These are phyloP conservation scores for Drosophila falleni DNA, from an alignment of 2,888 invertebrate genomes.

Conservation along the genomic window DNA sequence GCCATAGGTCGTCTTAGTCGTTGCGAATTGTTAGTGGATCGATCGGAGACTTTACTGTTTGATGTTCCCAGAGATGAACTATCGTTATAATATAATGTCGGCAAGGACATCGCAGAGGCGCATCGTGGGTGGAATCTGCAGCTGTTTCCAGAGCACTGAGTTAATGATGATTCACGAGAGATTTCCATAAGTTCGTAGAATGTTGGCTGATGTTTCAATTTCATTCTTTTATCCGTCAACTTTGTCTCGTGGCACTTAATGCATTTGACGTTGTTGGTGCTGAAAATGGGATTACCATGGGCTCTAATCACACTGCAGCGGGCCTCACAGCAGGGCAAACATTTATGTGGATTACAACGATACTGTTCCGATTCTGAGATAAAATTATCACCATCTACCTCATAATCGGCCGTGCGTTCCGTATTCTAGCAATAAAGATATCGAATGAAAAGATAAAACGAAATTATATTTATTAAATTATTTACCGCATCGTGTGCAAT, in stretches of 20 bases:
- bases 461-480: background rate
- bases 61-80: slow-evolving; percentile 69
- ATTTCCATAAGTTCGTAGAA: slow-evolving; percentile 84
- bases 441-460: background rate
- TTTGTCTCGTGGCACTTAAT: slow-evolving; percentile 67
- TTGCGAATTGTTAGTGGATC: slow-evolving; percentile 37
- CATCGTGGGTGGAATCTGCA: slow-evolving; percentile 70
- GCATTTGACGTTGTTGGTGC: slow-evolving; percentile 67
- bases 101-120: slow-evolving; percentile 43
- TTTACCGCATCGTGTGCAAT: slow-evolving; percentile 87
- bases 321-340: slow-evolving; percentile 68
- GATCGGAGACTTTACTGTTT: slow-evolving; percentile 16
- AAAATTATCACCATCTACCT: slow-evolving; percentile 82
- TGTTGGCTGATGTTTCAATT: slow-evolving; percentile 76
- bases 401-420: slow-evolving; percentile 83
- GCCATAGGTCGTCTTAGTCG: slow-evolving; percentile 43
- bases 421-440: slow-evolving; percentile 70
- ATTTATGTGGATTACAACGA: slow-evolving; percentile 77
- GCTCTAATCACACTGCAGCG: slow-evolving; percentile 60
- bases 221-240: slow-evolving; percentile 56
- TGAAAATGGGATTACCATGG: slow-evolving; percentile 51
- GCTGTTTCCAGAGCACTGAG: slow-evolving; percentile 79
- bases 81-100: slow-evolving; percentile 76
- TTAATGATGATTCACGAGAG: slow-evolving; percentile 79
- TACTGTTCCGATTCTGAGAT: slow-evolving; percentile 83